phyloP scores from a whole-genome alignment of 2,888 invertebrate genomes.

The Apamea monoglypha region DNA sequence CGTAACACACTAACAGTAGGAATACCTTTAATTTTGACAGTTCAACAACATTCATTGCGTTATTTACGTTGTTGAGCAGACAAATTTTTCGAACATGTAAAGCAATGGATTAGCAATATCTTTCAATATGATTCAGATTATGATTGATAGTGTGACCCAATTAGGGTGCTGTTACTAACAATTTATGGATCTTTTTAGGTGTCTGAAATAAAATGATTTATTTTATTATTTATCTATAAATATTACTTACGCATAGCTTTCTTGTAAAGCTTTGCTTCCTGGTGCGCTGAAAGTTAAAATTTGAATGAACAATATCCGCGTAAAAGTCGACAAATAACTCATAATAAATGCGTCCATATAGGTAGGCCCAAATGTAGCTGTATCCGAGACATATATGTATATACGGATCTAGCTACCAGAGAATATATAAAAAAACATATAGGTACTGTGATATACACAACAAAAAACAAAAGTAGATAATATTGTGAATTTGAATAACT shows the following conservation, averaged over 20 bases:
- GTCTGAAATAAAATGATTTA: not conserved
- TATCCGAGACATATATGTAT: no score
- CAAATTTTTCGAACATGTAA: no score
- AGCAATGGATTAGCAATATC: no score
- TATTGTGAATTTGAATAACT: not conserved
- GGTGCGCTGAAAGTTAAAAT: constrained; percentile 54
- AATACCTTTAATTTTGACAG: no score
- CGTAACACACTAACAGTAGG: no score
- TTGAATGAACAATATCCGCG: not conserved
- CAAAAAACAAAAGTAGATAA: not conserved
- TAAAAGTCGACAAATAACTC: not conserved
- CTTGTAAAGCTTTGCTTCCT: constrained; percentile 57
- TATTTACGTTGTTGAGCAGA: no score
- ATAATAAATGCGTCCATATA: not conserved
- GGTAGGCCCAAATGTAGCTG: not conserved
- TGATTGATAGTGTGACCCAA: no score
- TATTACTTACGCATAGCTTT: constrained; percentile 65
- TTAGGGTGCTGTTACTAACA: not conserved
- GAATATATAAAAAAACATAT: not conserved
- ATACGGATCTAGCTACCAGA: no score
- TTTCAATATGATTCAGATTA: no score
- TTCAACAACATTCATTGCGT: no score
- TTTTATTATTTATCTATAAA: not conserved
- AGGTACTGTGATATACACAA: not conserved
- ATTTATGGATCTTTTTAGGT: not conserved